These are phyloP conservation scores for Potorous gilbertii DNA, from an alignment of 2,797 vertebrate genomes.

Conservation along the genomic window DNA sequence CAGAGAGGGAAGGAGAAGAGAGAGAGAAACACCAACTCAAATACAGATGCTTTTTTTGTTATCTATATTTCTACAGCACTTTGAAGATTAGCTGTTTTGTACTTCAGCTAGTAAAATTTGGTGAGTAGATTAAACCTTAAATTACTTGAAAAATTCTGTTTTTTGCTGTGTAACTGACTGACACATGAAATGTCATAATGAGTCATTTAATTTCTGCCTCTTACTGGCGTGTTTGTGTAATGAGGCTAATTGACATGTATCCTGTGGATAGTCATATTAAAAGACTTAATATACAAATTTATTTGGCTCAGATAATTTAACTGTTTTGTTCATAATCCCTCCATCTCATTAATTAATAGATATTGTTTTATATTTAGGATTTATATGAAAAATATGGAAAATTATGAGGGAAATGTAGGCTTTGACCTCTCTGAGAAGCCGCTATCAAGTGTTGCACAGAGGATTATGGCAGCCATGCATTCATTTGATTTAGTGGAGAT, in stretches of 20 bases:
- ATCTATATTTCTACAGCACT: not conserved
- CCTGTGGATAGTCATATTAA: not conserved
- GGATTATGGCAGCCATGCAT: constrained; percentile 89
- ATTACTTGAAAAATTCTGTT: constrained; percentile 49
- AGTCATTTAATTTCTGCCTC: constrained; percentile 5
- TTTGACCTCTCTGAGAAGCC: constrained; percentile 84
- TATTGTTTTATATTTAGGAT: constrained; percentile 80
- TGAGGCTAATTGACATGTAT: not conserved
- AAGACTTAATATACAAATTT: not conserved
- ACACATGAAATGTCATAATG: not conserved
- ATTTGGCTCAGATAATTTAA: constrained; percentile 8
- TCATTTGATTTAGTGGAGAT: constrained; percentile 79
- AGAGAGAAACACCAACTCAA: not conserved
- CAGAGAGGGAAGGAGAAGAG: not conserved
- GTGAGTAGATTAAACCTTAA: constrained; percentile 46
- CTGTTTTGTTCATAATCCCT: constrained; percentile 47
- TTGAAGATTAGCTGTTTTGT: constrained; percentile 38
- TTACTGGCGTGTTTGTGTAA: not conserved
- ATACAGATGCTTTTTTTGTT: constrained; percentile 16
- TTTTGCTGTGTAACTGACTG: not conserved
- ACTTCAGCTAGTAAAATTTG: constrained; percentile 11
- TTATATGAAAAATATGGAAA: constrained; percentile 86
- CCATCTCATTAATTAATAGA: constrained; percentile 49
- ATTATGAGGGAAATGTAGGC: constrained; percentile 74
- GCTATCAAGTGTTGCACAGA: constrained; percentile 89